These are phyloP conservation scores for Brachyistius frenatus DNA, from an alignment of 2,113 vertebrate genomes.

Conservation along the genomic window DNA sequence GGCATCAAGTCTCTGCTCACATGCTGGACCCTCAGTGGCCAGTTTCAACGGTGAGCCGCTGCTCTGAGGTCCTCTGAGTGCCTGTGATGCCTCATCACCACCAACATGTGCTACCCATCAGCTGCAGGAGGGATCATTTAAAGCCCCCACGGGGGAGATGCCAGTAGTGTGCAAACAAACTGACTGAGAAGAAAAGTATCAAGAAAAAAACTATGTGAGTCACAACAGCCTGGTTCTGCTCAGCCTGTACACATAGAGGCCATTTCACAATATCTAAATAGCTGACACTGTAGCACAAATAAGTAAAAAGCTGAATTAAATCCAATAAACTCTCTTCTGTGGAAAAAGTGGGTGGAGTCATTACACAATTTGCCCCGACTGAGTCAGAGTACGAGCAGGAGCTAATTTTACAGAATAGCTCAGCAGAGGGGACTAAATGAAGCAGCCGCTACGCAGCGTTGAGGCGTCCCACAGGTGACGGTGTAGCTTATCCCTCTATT, in stretches of 20 bases:
- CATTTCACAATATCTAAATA: conserved; percentile 32
- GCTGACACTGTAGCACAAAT: conserved; percentile 14
- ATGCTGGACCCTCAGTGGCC: conserved; percentile 2
- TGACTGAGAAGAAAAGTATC: conserved; percentile 9
- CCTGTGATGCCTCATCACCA: conserved; percentile 43
- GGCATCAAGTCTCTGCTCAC: not conserved
- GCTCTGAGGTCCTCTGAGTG: conserved; percentile 13
- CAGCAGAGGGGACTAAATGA: conserved; percentile 68
- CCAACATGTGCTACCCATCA: conserved; percentile 73
- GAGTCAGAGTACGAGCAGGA: conserved; percentile 44
- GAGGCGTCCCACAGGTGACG: conserved; percentile 41
- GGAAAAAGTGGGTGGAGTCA: conserved; percentile 1
- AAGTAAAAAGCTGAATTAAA: conserved; percentile 4
- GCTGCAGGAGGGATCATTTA: conserved; percentile 54
- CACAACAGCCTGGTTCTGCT: conserved; percentile 8
- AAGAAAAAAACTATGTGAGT: conserved; percentile 19
- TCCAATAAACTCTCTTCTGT: conserved; percentile 4
- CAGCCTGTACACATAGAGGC: conserved; percentile 25
- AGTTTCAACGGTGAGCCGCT: conserved; percentile 36
- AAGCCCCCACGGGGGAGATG: conserved; percentile 42
- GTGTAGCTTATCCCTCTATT: conserved; percentile 31
- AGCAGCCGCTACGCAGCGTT: conserved; percentile 2
- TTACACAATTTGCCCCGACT: conserved; percentile 33
- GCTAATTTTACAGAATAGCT: conserved; percentile 58
- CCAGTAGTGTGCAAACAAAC: conserved; percentile 59